These are phyloP conservation scores for Cyprichromis sp. DNA, from an alignment of 2,113 vertebrate genomes.

Conservation along the genomic window DNA sequence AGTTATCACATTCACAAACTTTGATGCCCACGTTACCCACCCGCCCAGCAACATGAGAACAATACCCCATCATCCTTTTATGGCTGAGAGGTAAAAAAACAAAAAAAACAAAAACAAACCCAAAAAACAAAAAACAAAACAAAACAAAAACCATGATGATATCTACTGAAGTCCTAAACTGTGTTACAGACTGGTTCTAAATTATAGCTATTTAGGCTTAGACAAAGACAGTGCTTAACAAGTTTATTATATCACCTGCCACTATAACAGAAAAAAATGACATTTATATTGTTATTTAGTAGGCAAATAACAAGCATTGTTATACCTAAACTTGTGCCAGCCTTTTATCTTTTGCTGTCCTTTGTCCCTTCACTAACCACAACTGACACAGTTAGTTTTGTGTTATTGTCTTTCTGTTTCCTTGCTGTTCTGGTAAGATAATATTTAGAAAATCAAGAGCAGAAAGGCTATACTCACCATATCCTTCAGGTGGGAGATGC, in stretches of 20 bases:
- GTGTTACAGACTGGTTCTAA: neutral
- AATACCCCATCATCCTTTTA: no score
- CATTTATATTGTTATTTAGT: neutral
- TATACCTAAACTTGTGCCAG: neutral
- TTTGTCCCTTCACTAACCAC: neutral
- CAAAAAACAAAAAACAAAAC: no score
- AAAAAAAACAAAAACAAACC: no score
- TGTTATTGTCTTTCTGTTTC: neutral
- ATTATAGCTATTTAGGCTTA: neutral
- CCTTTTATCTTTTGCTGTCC: neutral
- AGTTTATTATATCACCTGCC: neutral
- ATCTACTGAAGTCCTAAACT: neutral
- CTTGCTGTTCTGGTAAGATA: neutral
- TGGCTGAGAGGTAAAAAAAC: no score
- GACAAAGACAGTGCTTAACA: neutral
- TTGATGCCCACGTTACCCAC: no score
- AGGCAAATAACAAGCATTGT: neutral
- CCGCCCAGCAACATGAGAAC: no score
- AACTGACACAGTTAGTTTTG: neutral
- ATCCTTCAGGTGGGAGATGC: constrained; percentile 90
- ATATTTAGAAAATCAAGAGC: neutral
- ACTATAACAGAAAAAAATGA: neutral
- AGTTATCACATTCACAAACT: no score
- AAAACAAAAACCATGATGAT: no score
- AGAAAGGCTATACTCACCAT: constrained; percentile 75